phyloP scores from a whole-genome alignment of 2,888 invertebrate genomes.

The Lepas anatifera region DNA sequence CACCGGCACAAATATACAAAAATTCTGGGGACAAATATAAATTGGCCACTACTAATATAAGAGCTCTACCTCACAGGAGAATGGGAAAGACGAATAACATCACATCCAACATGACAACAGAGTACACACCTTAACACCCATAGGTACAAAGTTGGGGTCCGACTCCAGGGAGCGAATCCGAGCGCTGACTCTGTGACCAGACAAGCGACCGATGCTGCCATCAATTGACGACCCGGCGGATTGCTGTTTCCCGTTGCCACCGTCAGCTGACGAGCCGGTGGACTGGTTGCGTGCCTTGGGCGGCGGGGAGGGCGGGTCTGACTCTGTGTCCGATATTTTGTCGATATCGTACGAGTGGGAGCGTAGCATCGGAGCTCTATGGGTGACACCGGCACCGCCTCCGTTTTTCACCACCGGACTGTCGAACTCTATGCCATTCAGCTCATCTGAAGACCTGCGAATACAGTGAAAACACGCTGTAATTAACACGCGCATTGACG shows the following conservation, averaged over 20 bases:
- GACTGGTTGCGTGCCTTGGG: slow-evolving; percentile 7
- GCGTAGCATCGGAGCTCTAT: not conserved
- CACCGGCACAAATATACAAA: no score
- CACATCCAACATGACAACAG: no score
- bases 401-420: not conserved
- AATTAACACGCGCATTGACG: no score
- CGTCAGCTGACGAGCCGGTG: slow-evolving; percentile 3
- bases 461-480: not conserved
- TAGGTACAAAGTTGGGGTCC: not conserved
- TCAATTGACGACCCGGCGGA: not conserved
- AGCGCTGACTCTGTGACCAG: not conserved
- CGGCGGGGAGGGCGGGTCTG: not conserved
- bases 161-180: not conserved
- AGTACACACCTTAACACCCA: not conserved
- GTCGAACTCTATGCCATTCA: slow-evolving; percentile 1
- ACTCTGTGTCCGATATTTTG: not conserved
- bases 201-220: not conserved
- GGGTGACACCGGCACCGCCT: no score
- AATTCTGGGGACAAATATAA: no score
- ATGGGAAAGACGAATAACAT: no score
- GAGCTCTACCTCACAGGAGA: no score
- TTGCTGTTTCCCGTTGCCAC: not conserved
- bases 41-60: no score
- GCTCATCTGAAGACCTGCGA: not conserved
- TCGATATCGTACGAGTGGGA: not conserved